These are phyloP conservation scores for Drosophila ambigua DNA, from an alignment of 1,140 invertebrate species.

Conservation along the genomic window DNA sequence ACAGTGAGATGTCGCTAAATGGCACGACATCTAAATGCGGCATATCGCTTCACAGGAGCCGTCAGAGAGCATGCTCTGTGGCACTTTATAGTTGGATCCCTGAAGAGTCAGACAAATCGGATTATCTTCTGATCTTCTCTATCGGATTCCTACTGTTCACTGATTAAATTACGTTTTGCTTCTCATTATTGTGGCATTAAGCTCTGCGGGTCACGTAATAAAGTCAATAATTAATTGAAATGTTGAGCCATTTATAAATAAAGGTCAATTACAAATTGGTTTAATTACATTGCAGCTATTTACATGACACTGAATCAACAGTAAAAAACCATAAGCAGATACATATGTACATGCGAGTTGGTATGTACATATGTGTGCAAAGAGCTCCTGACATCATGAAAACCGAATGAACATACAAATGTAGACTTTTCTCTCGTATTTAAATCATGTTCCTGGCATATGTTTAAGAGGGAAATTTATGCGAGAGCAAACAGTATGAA, in stretches of 20 bases:
- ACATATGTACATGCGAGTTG: too few relatives aligned
- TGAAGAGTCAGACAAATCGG: too few relatives aligned
- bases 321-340: too few relatives aligned
- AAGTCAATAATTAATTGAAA: slow-evolving; percentile 76
- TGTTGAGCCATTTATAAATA: slow-evolving; percentile 66
- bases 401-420: slow-evolving; percentile 1
- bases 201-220: slow-evolving; percentile 36
- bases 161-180: too few relatives aligned
- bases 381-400: slow-evolving; percentile 38
- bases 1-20: slow-evolving; percentile 21
- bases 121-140: too few relatives aligned
- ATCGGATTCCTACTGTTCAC: too few relatives aligned
- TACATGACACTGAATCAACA: slow-evolving; percentile 42
- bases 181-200: too few relatives aligned
- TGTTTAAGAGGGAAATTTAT: slow-evolving; percentile 51
- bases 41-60: too few relatives aligned
- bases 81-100: too few relatives aligned
- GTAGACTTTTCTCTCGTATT: neutral
- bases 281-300: slow-evolving; percentile 62
- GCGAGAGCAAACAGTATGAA: slow-evolving; percentile 17
- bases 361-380: neutral
- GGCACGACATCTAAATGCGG: neutral
- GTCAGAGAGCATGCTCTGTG: too few relatives aligned
- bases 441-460: slow-evolving; percentile 35
- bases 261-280: slow-evolving; percentile 77